phyloP scores from a whole-genome alignment of 1,140 invertebrate species.

The Druon quercuslanigerum region DNA sequence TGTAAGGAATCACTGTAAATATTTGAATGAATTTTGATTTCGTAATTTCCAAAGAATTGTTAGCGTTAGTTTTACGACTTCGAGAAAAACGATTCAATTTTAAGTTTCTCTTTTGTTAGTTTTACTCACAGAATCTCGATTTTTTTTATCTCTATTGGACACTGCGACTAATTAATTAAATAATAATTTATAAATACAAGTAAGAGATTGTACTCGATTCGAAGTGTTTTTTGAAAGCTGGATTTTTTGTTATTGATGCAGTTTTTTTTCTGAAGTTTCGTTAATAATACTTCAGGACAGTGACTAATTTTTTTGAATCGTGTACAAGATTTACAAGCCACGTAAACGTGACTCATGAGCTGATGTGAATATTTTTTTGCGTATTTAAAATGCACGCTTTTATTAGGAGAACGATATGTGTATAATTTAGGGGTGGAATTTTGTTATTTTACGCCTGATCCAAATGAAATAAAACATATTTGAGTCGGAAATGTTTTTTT shows the following conservation, averaged over 20 bases:
- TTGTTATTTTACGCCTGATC: conserved; percentile 18
- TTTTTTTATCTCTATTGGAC: background rate
- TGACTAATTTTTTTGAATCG: background rate
- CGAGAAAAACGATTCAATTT: background rate
- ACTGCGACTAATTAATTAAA: background rate
- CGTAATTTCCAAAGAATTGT: conserved; percentile 16
- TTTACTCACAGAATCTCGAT: conserved; percentile 1
- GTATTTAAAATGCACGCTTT: conserved; percentile 20
- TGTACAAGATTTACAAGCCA: background rate
- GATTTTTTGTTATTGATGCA: background rate
- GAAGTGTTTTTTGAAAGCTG: background rate
- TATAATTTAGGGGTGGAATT: conserved; percentile 12
- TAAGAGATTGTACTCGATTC: background rate
- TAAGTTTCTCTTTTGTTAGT: background rate
- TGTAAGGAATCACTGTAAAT: conserved; percentile 48
- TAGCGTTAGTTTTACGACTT: conserved; percentile 3
- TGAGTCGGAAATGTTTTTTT: background rate
- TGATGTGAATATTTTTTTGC: conserved; percentile 26
- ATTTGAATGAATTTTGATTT: conserved; percentile 45
- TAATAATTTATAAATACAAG: background rate
- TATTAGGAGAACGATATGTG: background rate
- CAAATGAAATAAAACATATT: conserved; percentile 18
- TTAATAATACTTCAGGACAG: background rate
- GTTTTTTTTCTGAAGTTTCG: background rate
- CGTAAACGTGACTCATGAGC: background rate